Evolutionary conservation across 2,113 vertebrate genomes (phyloP), one percentile per base, ranked within the genome.

Genomic region (Myotis davidii): DNA sequence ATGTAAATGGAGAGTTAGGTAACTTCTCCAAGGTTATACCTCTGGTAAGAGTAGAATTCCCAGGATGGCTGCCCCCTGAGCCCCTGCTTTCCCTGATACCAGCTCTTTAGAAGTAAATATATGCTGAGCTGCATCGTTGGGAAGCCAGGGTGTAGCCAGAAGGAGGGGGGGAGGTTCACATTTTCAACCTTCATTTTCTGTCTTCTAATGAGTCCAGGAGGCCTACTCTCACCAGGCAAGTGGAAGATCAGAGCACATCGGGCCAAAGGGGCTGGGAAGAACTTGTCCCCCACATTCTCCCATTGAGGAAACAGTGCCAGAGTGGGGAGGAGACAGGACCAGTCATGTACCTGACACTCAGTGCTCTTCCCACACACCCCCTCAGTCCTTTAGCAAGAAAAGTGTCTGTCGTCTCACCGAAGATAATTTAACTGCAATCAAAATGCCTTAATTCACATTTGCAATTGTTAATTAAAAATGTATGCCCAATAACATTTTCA

Each of bases 381-480:
- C 25, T 45, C 11, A 48, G 23, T 42, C 39, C 17, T 89, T 59
- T 65, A 54, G 45, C 3, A 37, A 95, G 89, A 83, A 92, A 90
- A 73, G 64, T 48, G 39, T 21, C 85, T 0, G 0, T 59, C 29
- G 27, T 45, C 81, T 92, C 65, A 21, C 10, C 39, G 11, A 23
- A 72, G 69, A 70, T 82, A 50, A 90, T 83, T 84, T 52, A 76
- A 94, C 56, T 73, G 61, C 94, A 97, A 45, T 65, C 5, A 50
- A 48, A 90, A 81, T 16, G 94, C 50, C 73, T 83, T 85, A 52
- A n/a, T 81, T 65, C 8, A 52, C n/a, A 78, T 90, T 97, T 91
- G 65, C 73, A 92, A 92, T 85, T 65, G 50, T 94, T 96, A 90
- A 95, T 94, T 96, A 50, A 95, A 96, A 90, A 64, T 52, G 23